Percentiles rank a stretch among this genome's conserved stretches.
Conservation (phyloP, 2,888 invertebrate species). For the Tachina fera region DNA sequence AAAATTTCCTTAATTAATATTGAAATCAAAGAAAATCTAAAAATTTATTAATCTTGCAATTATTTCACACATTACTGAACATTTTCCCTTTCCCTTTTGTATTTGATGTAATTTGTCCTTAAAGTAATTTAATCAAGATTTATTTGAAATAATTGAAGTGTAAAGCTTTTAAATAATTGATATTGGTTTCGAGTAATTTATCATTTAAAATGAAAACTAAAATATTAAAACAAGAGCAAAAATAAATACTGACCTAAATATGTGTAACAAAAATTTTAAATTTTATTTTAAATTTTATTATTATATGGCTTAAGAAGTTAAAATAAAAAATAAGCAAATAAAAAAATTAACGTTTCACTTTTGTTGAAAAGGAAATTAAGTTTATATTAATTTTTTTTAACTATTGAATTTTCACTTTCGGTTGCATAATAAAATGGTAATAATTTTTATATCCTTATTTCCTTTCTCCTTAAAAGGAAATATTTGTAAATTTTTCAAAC, state of each 20-base stretch:
- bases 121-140: not conserved
- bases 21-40: constrained; percentile 5
- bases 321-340: not conserved
- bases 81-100: not conserved
- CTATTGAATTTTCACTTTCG: not conserved
- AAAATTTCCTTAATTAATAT: not conserved
- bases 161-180: constrained; percentile 3
- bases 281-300: no score
- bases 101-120: not conserved
- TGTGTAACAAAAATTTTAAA: not conserved
- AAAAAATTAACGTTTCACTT: not conserved
- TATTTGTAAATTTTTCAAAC: not conserved
- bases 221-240: not conserved
- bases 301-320: not conserved
- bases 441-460: not conserved
- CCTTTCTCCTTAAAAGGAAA: not conserved
- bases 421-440: not conserved
- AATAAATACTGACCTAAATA: no score
- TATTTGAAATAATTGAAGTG: constrained; percentile 25
- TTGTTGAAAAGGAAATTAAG: not conserved
- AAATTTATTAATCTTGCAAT: constrained; percentile 21
- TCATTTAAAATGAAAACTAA: not conserved
- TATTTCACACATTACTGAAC: constrained; percentile 37
- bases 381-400: no score
- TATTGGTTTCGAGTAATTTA: not conserved